These are phyloP conservation scores for Drosophila funebris DNA, from an alignment of 1,140 invertebrate species.

Conservation along the genomic window DNA sequence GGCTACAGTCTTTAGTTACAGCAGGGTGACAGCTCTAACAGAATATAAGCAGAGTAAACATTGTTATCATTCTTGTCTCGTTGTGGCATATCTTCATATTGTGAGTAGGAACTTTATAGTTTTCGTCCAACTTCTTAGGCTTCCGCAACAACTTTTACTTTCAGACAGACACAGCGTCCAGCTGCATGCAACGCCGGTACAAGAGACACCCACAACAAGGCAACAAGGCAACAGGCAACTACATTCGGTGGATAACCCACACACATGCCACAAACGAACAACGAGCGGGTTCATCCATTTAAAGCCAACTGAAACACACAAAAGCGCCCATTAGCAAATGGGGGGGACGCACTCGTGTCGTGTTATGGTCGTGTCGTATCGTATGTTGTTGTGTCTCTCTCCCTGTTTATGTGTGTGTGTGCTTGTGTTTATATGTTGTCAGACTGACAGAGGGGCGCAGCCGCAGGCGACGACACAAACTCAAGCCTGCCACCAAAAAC, in stretches of 20 bases:
- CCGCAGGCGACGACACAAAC: slow-evolving; percentile 7
- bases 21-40: neutral
- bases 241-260: slow-evolving; percentile 53
- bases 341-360: slow-evolving; percentile 63
- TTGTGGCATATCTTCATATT: slow-evolving; percentile 31
- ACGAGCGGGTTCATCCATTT: slow-evolving; percentile 74
- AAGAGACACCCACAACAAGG: slow-evolving; percentile 43
- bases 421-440: slow-evolving; percentile 29
- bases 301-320: slow-evolving; percentile 64
- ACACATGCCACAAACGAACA: slow-evolving; percentile 48
- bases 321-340: slow-evolving; percentile 75
- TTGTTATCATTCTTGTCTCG: neutral
- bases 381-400: slow-evolving; percentile 15
- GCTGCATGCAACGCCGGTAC: slow-evolving; percentile 34
- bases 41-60: neutral
- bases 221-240: slow-evolving; percentile 8
- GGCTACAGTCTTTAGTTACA: neutral
- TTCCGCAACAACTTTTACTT: slow-evolving; percentile 76
- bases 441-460: slow-evolving; percentile 52
- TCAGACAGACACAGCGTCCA: slow-evolving; percentile 52
- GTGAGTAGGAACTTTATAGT: slow-evolving; percentile 11
- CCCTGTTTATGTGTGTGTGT: slow-evolving; percentile 26
- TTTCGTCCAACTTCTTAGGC: slow-evolving; percentile 30
- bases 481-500: slow-evolving; percentile 45
- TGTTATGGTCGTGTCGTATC: slow-evolving; percentile 64